Base-by-base conservation (phyloP, 2,113 vertebrate genomes). In the Parus major region DNA sequence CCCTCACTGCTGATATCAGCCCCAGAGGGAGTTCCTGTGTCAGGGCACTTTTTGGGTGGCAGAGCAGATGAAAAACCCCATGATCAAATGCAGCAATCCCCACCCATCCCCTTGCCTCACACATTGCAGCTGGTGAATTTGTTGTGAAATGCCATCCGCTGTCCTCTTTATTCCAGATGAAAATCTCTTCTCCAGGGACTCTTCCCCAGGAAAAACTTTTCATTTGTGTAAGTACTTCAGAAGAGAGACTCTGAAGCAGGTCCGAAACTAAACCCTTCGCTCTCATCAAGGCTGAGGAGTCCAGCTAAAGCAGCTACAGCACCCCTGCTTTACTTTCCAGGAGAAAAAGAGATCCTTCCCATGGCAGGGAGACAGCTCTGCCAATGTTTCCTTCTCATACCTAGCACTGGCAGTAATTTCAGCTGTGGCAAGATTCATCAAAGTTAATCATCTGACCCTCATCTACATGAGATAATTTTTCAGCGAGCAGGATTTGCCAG, bases 391-490 rank as follows among this genome's bases (percentile, higher is more conserved):
- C 80, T 92, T 93, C 82, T 92, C 92, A 90, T 83, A 94, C 82
- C 92, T 92, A 71, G 69, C 90, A 70, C 93, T 96, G 90, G 93
- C 93, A 93, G 92, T 60, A 83, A 96, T 90, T 94, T 97, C 92
- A 94, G 92, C 92, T 95, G 93, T 95, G 95, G 95, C 88, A 96
- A 95, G 95, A 94, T 94, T 78, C 90, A 90, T 96, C 94, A 78
- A 83, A 96, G 95, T 97, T 96, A 96, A 95, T 94, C 94, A 86
- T 96, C 93, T 96, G 95, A 96, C 95, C 96, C 95, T 96, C 88
- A 95, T 95, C 88, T 96, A 94, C 80, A 96, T 86, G 76, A 93
- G 56, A 96, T 46, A 93, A 96, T 93, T 96, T 92, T 96, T 95
- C 92, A 95, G 88, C 7, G 56, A 96, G 90, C 72, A 90, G 90